Base-by-base conservation (phyloP, 2,888 invertebrate genomes). In the Halocaridina rubra region DNA sequence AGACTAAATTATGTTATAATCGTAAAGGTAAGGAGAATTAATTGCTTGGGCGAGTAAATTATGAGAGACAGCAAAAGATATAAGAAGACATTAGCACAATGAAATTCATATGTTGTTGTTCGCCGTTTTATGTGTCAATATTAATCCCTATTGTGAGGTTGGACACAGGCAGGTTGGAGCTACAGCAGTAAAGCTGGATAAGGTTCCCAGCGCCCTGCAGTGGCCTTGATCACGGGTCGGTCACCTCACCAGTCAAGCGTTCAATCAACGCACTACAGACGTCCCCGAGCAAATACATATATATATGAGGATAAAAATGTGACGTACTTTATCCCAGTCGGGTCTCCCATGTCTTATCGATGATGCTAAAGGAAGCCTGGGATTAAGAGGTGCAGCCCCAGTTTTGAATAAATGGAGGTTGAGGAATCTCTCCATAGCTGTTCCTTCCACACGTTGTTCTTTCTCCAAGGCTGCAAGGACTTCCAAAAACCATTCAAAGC, bases 401-500 rank as follows among this genome's bases (percentile, higher is more conserved):
- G 88, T 88, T 59, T 87, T 87, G 82, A 87, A 86, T 19, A 88
- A 80, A 46, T 87, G 89, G 30, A 89, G 86, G 57, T 78, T 86
- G 30, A 89, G 86, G 81, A 89, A 88, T 53, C 80, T 84, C 46
- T 87, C 88, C 86, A 88, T 87, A 5, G 84, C 88, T 4, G 85
- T 84, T 24, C 89, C 89, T 5, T 76, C 69, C 19, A 87, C 75
- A 5, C 80, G 46, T 79, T 89, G 90, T 78, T 91, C 90, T 3
- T 89, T 84, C 86, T 91, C 91, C 32, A 91, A 89, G 22, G 90
- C 89, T 22, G 89, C 89, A 59, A 91, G 89, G 8, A 91, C 87
- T 19, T 89, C 89, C 22, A 91, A 85, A 86, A 91, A 91, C 91
- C 91, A 91, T 87, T 91, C 91, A 81, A 91, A 91, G 61, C 89